These are phyloP conservation scores for Acrocyrtus sp. DNA, from an alignment of 2,888 invertebrate genomes.

Conservation along the genomic window DNA sequence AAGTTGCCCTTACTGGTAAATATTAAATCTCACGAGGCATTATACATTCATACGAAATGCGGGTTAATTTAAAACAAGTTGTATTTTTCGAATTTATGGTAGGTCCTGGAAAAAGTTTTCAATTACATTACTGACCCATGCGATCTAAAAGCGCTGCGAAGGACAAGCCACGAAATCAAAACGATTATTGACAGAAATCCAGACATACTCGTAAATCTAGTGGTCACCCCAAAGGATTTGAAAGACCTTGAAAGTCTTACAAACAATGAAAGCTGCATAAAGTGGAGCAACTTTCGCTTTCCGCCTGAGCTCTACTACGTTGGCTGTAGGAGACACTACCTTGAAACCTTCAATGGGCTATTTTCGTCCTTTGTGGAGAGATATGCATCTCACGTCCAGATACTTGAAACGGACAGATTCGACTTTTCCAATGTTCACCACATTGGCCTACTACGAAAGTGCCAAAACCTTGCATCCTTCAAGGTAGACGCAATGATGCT, in stretches of 20 bases:
- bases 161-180: background rate
- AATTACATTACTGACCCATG: constrained; percentile 5
- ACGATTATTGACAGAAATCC: constrained; percentile 4
- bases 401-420: constrained; percentile 27
- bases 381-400: background rate
- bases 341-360: constrained; percentile 15
- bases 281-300: constrained; percentile 39
- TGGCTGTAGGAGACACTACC: constrained; percentile 24
- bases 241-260: constrained; percentile 18
- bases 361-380: background rate
- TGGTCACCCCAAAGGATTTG: constrained; percentile 16
- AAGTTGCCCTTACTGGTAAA: constrained; percentile 20
- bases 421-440: constrained; percentile 17
- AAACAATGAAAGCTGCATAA: constrained; percentile 4
- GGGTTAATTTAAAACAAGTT: background rate
- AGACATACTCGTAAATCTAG: constrained; percentile 4
- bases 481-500: constrained; percentile 31
- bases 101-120: constrained; percentile 26
- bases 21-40: background rate
- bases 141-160: constrained; percentile 24
- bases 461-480: constrained; percentile 9
- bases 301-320: constrained; percentile 21
- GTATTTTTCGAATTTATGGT: background rate
- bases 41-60: background rate
- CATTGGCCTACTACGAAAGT: constrained; percentile 7